Percentiles rank a stretch among this genome's conserved stretches.
Evolutionary conservation across 1,140 invertebrate species (phyloP).

Genomic region (Procambarus clarkii): DNA sequence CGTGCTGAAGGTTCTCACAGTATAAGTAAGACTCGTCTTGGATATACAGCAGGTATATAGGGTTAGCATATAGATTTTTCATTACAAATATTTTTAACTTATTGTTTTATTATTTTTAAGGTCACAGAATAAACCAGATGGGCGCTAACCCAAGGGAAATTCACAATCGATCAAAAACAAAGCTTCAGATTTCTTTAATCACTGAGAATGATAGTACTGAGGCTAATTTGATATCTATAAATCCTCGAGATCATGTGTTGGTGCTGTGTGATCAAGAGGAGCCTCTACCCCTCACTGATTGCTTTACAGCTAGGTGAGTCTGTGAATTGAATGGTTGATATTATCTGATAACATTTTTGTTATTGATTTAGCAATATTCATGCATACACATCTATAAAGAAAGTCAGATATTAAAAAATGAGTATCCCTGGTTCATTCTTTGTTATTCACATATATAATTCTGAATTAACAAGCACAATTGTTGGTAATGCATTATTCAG

Average conservation of each 20-base stretch:
- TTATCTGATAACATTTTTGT: no score
- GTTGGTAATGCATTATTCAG: no score
- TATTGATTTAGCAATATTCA: no score
- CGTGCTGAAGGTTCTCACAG: no score
- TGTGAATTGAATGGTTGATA: background rate
- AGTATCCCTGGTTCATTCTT: no score
- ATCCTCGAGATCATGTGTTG: constrained; percentile 41
- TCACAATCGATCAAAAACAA: background rate
- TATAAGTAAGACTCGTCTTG: no score
- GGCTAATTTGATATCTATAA: background rate
- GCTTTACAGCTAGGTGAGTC: constrained; percentile 55
- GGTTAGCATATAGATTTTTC: no score
- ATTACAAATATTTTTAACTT: background rate
- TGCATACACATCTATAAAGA: no score
- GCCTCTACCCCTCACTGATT: constrained; percentile 48
- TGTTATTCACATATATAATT: no score
- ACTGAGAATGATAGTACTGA: background rate
- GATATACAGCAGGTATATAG: no score
- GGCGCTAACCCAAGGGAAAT: background rate
- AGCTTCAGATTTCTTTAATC: background rate
- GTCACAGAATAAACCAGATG: background rate
- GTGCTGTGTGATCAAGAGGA: constrained; percentile 52
- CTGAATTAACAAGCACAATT: no score
- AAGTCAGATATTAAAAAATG: no score
- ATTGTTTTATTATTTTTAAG: background rate